Conservation (phyloP, 2,888 invertebrate species). For the Mycalesis mineus region DNA sequence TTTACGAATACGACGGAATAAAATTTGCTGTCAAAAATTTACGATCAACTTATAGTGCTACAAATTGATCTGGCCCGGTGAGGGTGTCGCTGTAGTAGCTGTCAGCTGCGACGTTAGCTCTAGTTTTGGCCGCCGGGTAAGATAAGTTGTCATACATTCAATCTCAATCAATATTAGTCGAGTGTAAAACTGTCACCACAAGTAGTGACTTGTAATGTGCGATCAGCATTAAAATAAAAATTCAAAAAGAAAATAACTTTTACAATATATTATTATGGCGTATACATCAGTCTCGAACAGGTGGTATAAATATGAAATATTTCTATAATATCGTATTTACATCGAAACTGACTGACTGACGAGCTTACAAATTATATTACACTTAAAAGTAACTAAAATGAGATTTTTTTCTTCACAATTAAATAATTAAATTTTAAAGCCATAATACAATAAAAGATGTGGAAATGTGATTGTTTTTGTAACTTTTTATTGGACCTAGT, state of each 20-base stretch:
- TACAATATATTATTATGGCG: conserved; percentile 48
- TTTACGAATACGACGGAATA: too few species aligned
- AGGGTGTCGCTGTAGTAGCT: too few species aligned
- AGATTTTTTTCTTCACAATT: conserved; percentile 9
- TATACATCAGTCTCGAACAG: conserved; percentile 62
- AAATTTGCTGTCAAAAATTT: too few species aligned
- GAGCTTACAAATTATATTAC: conserved; percentile 15
- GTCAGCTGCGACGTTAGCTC: too few species aligned
- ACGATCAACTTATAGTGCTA: too few species aligned
- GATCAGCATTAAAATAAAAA: neutral
- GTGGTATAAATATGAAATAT: conserved; percentile 41
- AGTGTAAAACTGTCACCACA: too few species aligned
- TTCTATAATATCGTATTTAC: conserved; percentile 40
- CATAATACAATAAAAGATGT: conserved; percentile 1
- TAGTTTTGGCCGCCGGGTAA: too few species aligned
- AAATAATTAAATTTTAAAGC: conserved; percentile 8
- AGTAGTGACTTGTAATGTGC: too few species aligned
- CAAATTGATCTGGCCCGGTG: too few species aligned
- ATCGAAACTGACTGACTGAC: conserved; percentile 52
- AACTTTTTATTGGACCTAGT: too few species aligned
- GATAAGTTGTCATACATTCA: too few species aligned
- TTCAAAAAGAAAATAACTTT: conserved; percentile 9
- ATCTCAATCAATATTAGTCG: too few species aligned
- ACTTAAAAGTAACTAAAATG: conserved; percentile 21
- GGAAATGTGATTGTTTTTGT: neutral